phyloP scores from a whole-genome alignment of 2,797 vertebrate genomes.

The Clarias laeviceps region DNA sequence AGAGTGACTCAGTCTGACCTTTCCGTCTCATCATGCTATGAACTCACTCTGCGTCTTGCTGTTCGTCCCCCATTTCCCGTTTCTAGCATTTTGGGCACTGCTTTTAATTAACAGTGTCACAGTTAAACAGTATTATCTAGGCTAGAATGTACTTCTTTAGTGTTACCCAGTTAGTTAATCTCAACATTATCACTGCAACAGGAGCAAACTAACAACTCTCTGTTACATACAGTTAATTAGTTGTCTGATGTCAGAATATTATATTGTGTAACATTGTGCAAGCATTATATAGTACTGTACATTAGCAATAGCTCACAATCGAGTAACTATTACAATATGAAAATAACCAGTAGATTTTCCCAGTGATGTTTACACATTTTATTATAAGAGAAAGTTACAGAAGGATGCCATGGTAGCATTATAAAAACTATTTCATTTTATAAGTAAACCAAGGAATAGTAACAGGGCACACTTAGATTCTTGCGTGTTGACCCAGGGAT shows the following conservation, averaged over 20 bases:
- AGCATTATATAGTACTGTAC: neutral
- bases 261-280: neutral
- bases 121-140: neutral
- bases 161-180: neutral
- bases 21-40: neutral
- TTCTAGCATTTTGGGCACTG: neutral
- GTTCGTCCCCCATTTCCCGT: neutral
- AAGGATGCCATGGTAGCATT: neutral
- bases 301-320: neutral
- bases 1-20: conserved; percentile 9
- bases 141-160: neutral
- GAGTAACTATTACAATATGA: neutral
- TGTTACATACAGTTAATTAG: neutral
- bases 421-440: neutral
- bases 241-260: neutral
- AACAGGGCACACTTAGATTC: neutral
- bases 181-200: neutral
- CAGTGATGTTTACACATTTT: neutral
- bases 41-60: neutral
- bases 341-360: neutral
- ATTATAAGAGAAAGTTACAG: too few species aligned
- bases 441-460: neutral
- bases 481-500: neutral
- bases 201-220: neutral
- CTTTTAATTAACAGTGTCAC: neutral